Conservation (phyloP, 2,113 vertebrate genomes). For the Otocyon megalotis region DNA sequence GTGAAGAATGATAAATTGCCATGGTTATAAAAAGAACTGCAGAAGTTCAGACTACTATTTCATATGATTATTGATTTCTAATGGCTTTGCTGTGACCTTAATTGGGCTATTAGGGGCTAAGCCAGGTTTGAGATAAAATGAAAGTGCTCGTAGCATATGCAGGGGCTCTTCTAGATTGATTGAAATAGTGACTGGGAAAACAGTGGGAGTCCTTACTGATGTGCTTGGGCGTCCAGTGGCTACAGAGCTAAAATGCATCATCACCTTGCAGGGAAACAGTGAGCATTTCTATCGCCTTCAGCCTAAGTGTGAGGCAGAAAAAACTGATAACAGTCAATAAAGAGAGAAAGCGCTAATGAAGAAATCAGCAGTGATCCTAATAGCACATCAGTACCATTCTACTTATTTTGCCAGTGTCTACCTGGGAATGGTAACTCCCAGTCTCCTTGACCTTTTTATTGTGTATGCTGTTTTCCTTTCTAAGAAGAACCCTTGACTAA, state of each 20-base stretch:
- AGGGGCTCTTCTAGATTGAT: constrained; percentile 53
- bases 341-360: neutral
- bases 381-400: neutral
- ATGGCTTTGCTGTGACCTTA: constrained; percentile 65
- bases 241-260: constrained; percentile 22
- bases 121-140: constrained; percentile 59
- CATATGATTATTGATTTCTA: constrained; percentile 66
- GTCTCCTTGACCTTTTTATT: neutral
- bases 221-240: neutral
- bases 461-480: neutral
- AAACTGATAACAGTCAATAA: neutral
- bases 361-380: neutral
- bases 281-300: neutral
- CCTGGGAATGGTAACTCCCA: neutral
- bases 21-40: neutral
- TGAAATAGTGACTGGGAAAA: constrained; percentile 67
- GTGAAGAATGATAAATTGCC: constrained; percentile 31
- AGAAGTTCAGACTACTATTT: constrained; percentile 33
- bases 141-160: constrained; percentile 43
- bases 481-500: neutral
- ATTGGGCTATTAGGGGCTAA: constrained; percentile 53
- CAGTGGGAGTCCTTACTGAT: neutral
- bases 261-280: neutral
- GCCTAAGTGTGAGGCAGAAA: neutral
- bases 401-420: neutral